These are phyloP conservation scores for Pampusana beccarii DNA, from an alignment of 2,113 vertebrate genomes.

Conservation along the genomic window DNA sequence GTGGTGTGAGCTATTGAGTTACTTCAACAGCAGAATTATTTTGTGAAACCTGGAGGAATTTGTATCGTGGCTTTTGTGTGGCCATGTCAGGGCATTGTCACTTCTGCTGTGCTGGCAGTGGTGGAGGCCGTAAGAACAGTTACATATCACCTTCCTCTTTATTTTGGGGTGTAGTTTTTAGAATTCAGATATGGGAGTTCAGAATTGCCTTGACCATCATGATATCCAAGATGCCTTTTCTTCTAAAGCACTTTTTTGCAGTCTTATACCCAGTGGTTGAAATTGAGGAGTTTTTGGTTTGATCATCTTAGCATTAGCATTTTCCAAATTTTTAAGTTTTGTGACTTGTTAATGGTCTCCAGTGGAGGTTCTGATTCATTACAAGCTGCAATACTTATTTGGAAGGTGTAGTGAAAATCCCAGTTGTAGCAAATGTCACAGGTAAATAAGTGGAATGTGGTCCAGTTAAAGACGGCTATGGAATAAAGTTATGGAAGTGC, in stretches of 20 bases:
- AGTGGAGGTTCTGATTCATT: not conserved
- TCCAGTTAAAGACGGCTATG: not conserved
- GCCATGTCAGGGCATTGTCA: fast-evolving
- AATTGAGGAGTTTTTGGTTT: not conserved
- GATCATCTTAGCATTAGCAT: not conserved
- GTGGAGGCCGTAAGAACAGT: not conserved
- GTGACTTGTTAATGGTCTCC: not conserved
- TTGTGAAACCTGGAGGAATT: not conserved
- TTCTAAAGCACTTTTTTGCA: not conserved
- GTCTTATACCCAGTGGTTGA: fast-evolving
- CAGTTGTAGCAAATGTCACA: not conserved
- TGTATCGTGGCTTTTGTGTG: not conserved
- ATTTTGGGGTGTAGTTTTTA: not conserved
- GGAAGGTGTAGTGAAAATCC: not conserved
- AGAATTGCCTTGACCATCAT: not conserved
- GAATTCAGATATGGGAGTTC: not conserved
- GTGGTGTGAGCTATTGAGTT: not conserved
- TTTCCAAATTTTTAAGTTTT: not conserved
- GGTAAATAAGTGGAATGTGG: not conserved
- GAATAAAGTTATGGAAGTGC: not conserved
- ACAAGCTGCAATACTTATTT: not conserved
- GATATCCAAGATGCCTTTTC: not conserved
- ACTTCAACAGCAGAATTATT: not conserved
- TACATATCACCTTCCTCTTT: not conserved
- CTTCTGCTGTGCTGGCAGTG: not conserved